Conservation (phyloP, 2,888 invertebrate species). For the Xanthorhoe designata region DNA sequence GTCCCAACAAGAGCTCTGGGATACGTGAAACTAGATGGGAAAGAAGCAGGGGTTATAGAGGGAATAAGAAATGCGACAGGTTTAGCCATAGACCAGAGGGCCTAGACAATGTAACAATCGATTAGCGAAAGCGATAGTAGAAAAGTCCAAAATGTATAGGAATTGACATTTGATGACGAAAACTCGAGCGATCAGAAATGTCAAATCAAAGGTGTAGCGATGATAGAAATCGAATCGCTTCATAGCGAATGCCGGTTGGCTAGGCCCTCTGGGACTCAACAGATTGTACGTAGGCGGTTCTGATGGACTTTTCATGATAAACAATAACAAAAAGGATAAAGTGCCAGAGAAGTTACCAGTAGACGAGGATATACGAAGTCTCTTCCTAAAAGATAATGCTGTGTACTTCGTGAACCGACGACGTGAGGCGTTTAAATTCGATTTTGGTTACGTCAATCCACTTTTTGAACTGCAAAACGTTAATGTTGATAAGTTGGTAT, state of each 20-base stretch:
- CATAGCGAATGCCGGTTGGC: too few relatives aligned
- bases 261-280: too few relatives aligned
- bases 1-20: conserved; percentile 58
- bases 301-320: conserved; percentile 68
- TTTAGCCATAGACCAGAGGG: conserved; percentile 66
- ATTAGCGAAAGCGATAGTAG: too few relatives aligned
- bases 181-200: too few relatives aligned
- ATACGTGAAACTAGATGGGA: conserved; percentile 60
- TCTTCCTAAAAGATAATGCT: conserved; percentile 64
- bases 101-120: too few relatives aligned
- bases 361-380: conserved; percentile 61
- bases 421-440: conserved; percentile 66
- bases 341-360: conserved; percentile 66
- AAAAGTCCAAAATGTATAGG: too few relatives aligned
- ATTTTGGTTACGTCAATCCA: conserved; percentile 57
- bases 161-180: too few relatives aligned
- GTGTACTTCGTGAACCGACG: conserved; percentile 65
- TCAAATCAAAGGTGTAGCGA: too few relatives aligned
- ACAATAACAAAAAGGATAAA: conserved; percentile 59
- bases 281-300: conserved; percentile 69
- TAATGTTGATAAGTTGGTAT: conserved; percentile 60
- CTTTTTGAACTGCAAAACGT: conserved; percentile 61
- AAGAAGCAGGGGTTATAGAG: conserved; percentile 59
- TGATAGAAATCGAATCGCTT: too few relatives aligned
- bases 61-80: conserved; percentile 73